A percentile compares a stretch with the other conserved stretches of the same genome.
Evolutionary conservation across 53 echinoderm and acorn worm genomes (phyloP).

Genomic region (Actinopyga echinites): DNA sequence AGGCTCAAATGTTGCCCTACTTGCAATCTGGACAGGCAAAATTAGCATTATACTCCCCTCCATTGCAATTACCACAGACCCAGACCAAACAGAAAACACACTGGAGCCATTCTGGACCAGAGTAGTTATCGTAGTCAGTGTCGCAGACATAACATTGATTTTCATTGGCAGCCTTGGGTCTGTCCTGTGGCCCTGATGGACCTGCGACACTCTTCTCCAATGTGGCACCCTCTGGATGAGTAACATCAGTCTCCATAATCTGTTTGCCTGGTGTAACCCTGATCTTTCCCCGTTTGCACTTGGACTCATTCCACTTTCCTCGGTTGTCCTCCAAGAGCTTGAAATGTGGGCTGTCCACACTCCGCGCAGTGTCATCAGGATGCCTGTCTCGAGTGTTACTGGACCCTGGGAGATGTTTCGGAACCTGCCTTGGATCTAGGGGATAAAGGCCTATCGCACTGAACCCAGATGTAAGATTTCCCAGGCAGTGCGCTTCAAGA

Average conservation of each 20-base stretch:
- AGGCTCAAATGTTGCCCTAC: constrained; percentile 22
- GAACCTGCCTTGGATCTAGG: constrained; percentile 16
- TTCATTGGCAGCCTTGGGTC: constrained; percentile 29
- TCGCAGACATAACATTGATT: constrained; percentile 39
- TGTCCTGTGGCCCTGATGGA: constrained; percentile 26
- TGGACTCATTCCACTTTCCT: neutral
- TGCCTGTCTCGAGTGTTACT: neutral
- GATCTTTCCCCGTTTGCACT: constrained; percentile 33
- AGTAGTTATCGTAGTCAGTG: constrained; percentile 34
- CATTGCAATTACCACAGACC: constrained; percentile 53
- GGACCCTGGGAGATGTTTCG: constrained; percentile 14
- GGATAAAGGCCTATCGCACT: constrained; percentile 10
- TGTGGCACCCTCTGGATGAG: neutral
- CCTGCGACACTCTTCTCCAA: neutral
- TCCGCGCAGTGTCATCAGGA: constrained; percentile 20
- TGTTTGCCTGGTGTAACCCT: neutral
- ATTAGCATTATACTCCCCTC: constrained; percentile 44
- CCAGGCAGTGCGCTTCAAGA: neutral
- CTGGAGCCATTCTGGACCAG: constrained; percentile 50
- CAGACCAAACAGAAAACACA: constrained; percentile 51
- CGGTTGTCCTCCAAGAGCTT: constrained; percentile 16
- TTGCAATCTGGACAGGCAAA: constrained; percentile 43
- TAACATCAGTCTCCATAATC: constrained; percentile 14
- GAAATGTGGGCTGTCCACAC: constrained; percentile 4
- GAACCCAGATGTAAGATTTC: constrained; percentile 9